These are phyloP conservation scores for Rosalia funebris DNA, from an alignment of 2,888 invertebrate genomes.

Conservation along the genomic window DNA sequence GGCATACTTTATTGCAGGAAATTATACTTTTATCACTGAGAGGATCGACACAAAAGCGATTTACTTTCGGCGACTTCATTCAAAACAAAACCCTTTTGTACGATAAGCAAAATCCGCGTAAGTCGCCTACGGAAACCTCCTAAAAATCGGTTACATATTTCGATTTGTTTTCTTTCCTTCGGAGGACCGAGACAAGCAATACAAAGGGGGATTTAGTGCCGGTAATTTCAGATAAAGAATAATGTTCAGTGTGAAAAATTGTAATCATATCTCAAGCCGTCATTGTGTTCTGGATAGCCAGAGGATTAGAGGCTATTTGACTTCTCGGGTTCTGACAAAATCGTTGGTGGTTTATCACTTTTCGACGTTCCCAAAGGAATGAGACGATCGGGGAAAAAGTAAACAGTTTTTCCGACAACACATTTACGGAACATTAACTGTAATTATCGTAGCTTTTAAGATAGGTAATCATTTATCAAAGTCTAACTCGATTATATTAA, in stretches of 20 bases:
- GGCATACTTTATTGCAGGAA: too few species aligned
- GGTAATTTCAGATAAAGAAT: conserved; percentile 4
- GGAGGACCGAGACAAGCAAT: background rate
- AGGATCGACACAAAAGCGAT: too few species aligned
- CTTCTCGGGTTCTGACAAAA: background rate
- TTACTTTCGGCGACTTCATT: too few species aligned
- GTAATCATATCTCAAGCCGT: conserved; percentile 13
- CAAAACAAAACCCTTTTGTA: too few species aligned
- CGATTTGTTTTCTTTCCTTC: background rate
- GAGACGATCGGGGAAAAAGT: background rate
- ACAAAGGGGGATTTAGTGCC: conserved; percentile 15
- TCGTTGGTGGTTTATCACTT: background rate
- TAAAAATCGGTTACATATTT: background rate
- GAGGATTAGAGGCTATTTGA: background rate
- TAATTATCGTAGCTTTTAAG: too few species aligned
- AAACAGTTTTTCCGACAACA: background rate
- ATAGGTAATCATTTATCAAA: too few species aligned
- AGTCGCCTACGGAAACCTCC: background rate
- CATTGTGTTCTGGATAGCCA: background rate
- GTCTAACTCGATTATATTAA: too few species aligned
- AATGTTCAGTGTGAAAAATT: conserved; percentile 16
- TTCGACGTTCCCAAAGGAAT: background rate
- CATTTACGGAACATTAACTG: too few species aligned
- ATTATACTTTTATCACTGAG: too few species aligned
- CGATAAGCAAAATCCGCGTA: background rate